These are phyloP conservation scores for Rosalia funebris DNA, from an alignment of 2,888 invertebrate species.

Conservation along the genomic window DNA sequence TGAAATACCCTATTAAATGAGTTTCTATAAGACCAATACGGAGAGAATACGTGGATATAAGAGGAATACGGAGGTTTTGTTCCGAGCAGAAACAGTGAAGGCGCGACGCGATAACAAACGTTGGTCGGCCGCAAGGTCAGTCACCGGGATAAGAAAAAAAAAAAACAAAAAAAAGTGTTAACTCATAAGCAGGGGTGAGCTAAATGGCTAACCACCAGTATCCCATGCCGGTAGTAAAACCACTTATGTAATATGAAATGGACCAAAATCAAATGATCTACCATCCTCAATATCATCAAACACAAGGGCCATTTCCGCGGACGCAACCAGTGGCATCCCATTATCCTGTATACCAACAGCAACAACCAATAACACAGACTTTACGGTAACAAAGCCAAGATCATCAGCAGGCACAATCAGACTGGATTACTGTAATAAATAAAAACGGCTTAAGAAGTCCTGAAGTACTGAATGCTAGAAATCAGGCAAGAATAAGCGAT, in stretches of 20 bases:
- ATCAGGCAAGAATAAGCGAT: constrained; percentile 6
- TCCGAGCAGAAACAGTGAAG: too few species aligned
- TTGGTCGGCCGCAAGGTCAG: not conserved
- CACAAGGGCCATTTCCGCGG: constrained; percentile 7
- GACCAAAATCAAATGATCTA: constrained; percentile 9
- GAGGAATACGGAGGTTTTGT: not conserved
- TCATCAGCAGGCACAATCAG: constrained; percentile 8
- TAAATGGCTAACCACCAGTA: not conserved
- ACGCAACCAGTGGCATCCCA: constrained; percentile 15
- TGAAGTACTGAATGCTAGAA: constrained; percentile 12
- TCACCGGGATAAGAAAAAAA: too few species aligned
- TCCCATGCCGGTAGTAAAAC: not conserved
- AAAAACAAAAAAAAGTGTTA: not conserved
- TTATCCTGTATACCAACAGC: constrained; percentile 1
- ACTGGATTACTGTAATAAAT: constrained; percentile 11
- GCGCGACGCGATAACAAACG: not conserved
- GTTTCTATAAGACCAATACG: too few species aligned
- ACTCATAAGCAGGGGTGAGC: not conserved
- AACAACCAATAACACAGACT: constrained; percentile 6
- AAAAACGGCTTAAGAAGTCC: constrained; percentile 10
- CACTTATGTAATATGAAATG: constrained; percentile 4
- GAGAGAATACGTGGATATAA: too few species aligned
- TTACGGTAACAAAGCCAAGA: constrained; percentile 3
- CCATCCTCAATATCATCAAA: constrained; percentile 2
- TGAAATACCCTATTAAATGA: too few species aligned